Evolutionary conservation across 2,888 invertebrate species (phyloP), one percentile per base, ranked within the genome.

Genomic region (Cephus runcator): DNA sequence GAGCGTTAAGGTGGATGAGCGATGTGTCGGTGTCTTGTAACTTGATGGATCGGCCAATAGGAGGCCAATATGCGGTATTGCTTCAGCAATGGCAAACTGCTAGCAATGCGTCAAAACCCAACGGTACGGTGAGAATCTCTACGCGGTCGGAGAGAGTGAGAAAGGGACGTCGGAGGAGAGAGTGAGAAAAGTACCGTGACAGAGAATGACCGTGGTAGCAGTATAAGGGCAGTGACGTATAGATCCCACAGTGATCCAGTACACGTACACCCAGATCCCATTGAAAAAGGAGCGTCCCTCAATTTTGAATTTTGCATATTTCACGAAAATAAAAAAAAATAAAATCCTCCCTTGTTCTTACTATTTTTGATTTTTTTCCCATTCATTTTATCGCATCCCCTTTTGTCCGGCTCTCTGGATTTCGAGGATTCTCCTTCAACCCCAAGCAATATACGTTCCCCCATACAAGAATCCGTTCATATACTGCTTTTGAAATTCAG

Each of bases 21-120:
- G 85, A 88, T 87, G 88, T 83, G 83, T 82, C 81, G 85, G 82
- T 87, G 88, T 88, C 88, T 88, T 85, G 88, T 81, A 80, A 81
- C 81, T 81, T 89, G 89, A 90, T 88, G 85, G 89, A 90, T 90
- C 84, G 88, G 83, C 86, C 87, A 86, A 89, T 88, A 87, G 83
- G 80, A 83, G 85, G 85, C 88, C 88, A 87, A 90, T 89, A 89
- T 88, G 87, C 88, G 87, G 85, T 86, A 85, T 83, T 85, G 87
- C 86, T 77, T 81, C 83, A 84, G 85, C 85, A 86, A 84, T 85
- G 87, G 88, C 85, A 88, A 88, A 88, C 87, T 86, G 84, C 84
- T 85, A 83, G 84, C 86, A 86, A 88, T 88, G 87, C 85, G 87
- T 90, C 86, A 89, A 88, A 88, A 34, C 71, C 30, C 1, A 33